Conservation (phyloP, 2,888 invertebrate species). For the Troilus luridus region DNA sequence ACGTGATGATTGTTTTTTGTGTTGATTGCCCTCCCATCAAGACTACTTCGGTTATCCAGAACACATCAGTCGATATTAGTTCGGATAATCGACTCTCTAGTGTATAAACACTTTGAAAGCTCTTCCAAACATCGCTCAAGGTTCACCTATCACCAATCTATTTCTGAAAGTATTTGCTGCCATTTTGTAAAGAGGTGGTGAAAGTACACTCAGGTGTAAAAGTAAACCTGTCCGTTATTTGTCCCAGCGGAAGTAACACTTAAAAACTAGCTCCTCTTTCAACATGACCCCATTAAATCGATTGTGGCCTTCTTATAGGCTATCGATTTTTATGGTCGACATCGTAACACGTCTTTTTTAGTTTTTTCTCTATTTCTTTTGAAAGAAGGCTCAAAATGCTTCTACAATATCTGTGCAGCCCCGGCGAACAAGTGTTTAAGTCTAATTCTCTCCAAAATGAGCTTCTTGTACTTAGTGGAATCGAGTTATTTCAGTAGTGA, state of each 20-base stretch:
- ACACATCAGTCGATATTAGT: no score
- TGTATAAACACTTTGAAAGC: no score
- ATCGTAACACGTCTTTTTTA: not conserved
- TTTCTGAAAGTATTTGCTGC: not conserved
- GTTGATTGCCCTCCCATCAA: no score
- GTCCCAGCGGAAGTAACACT: not conserved
- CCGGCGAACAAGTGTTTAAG: no score
- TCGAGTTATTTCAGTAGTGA: no score
- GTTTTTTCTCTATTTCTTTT: not conserved
- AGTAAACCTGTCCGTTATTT: constrained; percentile 14
- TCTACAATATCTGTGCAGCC: no score
- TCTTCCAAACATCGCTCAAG: no score
- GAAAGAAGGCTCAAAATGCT: not conserved
- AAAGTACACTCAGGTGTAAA: not conserved
- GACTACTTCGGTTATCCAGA: no score
- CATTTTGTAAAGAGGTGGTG: not conserved
- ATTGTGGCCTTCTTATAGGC: not conserved
- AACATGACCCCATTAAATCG: not conserved
- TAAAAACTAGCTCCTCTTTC: constrained; percentile 15
- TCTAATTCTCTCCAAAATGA: no score
- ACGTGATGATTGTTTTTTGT: no score
- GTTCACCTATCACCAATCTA: not conserved
- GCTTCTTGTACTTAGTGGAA: no score
- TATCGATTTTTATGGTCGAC: not conserved
- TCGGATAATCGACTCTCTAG: no score